These are phyloP conservation scores for Coleophora deauratella DNA, from an alignment of 2,888 invertebrate genomes.

Conservation along the genomic window DNA sequence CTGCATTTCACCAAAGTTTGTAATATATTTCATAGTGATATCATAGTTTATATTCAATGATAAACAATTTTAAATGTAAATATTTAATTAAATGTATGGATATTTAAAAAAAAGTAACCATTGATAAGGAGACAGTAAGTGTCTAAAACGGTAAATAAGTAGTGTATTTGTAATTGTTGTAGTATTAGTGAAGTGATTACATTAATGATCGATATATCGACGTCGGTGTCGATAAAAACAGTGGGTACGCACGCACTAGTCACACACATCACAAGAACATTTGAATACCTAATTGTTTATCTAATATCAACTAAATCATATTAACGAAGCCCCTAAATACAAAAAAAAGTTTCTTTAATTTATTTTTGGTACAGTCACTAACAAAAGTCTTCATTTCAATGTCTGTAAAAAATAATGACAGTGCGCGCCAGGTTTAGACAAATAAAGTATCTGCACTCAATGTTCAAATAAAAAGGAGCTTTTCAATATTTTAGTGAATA, in stretches of 20 bases:
- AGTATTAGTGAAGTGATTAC: conserved; percentile 62
- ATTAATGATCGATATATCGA: conserved; percentile 29
- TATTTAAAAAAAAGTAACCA: conserved; percentile 55
- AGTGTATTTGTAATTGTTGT: conserved; percentile 73
- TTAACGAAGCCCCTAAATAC: not conserved
- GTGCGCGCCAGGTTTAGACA: conserved; percentile 69
- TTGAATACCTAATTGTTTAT: conserved; percentile 17
- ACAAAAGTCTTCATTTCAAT: not conserved
- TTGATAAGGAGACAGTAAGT: conserved; percentile 58
- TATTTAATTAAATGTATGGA: conserved; percentile 60
- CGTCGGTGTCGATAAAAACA: conserved; percentile 24
- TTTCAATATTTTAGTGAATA: conserved; percentile 68
- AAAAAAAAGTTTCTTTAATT: not conserved
- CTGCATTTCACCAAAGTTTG: conserved; percentile 73
- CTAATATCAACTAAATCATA: not conserved
- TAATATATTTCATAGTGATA: conserved; percentile 69
- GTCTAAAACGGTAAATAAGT: conserved; percentile 70
- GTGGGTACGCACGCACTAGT: conserved; percentile 61
- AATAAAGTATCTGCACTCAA: conserved; percentile 71
- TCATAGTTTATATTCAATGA: conserved; percentile 59
- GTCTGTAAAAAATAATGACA: conserved; percentile 32
- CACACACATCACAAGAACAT: conserved; percentile 24
- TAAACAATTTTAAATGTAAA: conserved; percentile 71
- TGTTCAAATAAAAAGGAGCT: conserved; percentile 75
- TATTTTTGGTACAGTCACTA: not conserved